Evolutionary conservation across 2,888 invertebrate genomes (phyloP).

Genomic region (Aricia artaxerxes): DNA sequence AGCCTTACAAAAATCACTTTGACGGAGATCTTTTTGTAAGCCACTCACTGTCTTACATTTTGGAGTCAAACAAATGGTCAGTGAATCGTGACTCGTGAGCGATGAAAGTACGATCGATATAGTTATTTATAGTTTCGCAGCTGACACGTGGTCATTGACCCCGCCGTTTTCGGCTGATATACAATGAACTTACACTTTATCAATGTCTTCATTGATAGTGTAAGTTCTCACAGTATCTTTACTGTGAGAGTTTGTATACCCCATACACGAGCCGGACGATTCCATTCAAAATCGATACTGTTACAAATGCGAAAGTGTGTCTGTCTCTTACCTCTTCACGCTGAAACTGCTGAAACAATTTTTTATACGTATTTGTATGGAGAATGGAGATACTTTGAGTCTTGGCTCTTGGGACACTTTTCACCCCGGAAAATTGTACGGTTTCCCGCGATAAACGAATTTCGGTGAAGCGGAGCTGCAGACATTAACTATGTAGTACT

Average conservation of each 20-base stretch:
- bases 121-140: constrained; percentile 14
- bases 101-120: constrained; percentile 7
- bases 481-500: too few relatives aligned
- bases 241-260: background rate
- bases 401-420: too few relatives aligned
- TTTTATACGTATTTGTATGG: too few relatives aligned
- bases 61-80: background rate
- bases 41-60: background rate
- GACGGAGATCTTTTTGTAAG: too few relatives aligned
- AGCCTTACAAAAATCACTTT: too few relatives aligned
- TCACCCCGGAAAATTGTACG: too few relatives aligned
- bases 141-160: constrained; percentile 14
- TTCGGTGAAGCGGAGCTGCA: too few relatives aligned
- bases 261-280: background rate
- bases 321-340: background rate
- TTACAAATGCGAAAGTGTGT: background rate
- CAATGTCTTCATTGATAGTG: background rate
- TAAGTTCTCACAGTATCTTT: too few relatives aligned
- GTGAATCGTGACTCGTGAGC: background rate
- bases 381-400: too few relatives aligned
- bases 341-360: background rate
- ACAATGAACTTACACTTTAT: constrained; percentile 24
- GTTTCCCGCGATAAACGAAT: too few relatives aligned
- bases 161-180: constrained; percentile 11
- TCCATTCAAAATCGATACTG: background rate